Base-by-base conservation (phyloP, 2,113 vertebrate species). In the Rhagologus leucostigma region DNA sequence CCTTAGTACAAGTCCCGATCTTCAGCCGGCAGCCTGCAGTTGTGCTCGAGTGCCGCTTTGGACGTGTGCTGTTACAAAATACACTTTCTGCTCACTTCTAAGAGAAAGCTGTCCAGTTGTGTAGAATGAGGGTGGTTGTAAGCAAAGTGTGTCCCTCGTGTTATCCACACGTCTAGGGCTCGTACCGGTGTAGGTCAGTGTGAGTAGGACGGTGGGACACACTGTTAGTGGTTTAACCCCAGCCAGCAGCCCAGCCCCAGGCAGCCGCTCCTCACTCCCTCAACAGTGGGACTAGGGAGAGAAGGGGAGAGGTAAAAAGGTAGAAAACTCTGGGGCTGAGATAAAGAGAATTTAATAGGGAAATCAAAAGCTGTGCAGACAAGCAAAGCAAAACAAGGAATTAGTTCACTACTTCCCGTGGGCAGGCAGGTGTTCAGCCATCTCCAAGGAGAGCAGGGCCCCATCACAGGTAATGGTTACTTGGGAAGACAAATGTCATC, bases 151-250 rank as follows among this genome's bases (percentile, higher is more conserved):
- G 44, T 35, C 5, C 20, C 7, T 9, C 5, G 13, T 8, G 12
- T 11, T 62, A 5, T 2, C 3, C 18, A 3, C 4, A 16, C 1
- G 1, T 19, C 5, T 1, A 9, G 20, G 26, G 35, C 22, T 70
- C 0, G 0, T 4, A 11, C 6, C 6, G 1, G 1, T 0, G 0
- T 6, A 1, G 41, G 44, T 26, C 8, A 3, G 39, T 1, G 23
- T 13, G 23, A 14, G 21, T 0, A 6, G 33, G 9, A 0, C 16
- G 60, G 3, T 33, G 29, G 33, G 8, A 10, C 29, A 3, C 23
- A 1, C 9, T 11, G 7, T 10, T 3, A 1, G 7, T 10, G 23
- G 5, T 47, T 8, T 67, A 21, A 18, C 39, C 33, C 24, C 19
- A 16, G 46, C 11, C 21, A 20, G 37, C 60, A 30, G 27, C 39